Base-by-base conservation (phyloP, 2,888 invertebrate genomes). In the Nudaria mundana region DNA sequence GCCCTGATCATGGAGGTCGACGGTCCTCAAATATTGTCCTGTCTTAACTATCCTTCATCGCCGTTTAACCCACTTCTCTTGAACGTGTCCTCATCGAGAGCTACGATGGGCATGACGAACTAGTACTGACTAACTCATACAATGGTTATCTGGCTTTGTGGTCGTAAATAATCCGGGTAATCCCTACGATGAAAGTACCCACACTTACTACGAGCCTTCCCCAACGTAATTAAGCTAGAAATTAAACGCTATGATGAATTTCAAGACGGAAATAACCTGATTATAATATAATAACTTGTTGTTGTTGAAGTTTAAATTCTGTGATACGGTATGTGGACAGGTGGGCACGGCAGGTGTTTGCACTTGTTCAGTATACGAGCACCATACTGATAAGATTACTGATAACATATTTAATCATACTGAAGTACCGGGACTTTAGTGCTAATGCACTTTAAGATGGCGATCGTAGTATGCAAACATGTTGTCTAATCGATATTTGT, bases 281-380 rank as follows among this genome's bases (percentile, higher is more conserved):
- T 20, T 20, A 24, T 18, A 20, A 26, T 36, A 40, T 36, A 16
- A 38, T 38, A 7, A 3, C n/a, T 30, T 14, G 22, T 12, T 20
- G n/a, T 11, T 32, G 18, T 32, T 18, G 20, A 28, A 30, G 37
- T 46, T 60, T 58, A 61, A 57, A 63, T 56, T 38, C 48, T 50
- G 56, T 39, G 42, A 59, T 59, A 70, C 65, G 69, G 69, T 66
- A 63, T 59, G 58, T 56, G 66, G 66, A 74, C 85, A 84, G 83
- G 84, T 84, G 83, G 66, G 63, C 43, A 40, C 45, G 63, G 76
- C 86, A 86, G 86, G 86, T 86, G 86, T 79, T 77, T 78, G 83
- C 79, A 84, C 84, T 75, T 69, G 76, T 68, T 56, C 61, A 67
- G 84, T 84, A 72, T 76, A 62, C 57, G 63, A 66, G 82, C 71